Evolutionary conservation across 2,113 vertebrate species (phyloP), one percentile per base, ranked within the genome.

Genomic region (Oxygymnocypris stewartii): DNA sequence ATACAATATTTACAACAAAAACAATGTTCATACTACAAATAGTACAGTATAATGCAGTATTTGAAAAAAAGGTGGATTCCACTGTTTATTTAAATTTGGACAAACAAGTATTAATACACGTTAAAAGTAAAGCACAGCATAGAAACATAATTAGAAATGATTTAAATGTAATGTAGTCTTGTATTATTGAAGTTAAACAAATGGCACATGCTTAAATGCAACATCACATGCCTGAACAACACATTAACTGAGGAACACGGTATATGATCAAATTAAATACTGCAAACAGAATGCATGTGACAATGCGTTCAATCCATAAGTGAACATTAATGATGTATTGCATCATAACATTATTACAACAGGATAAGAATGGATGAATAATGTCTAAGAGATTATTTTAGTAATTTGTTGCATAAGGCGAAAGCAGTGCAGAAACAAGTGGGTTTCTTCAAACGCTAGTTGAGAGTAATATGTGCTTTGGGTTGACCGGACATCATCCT

Each of bases 401-500:
- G 25, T 25, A 65, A n/a, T 28, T 28, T 1, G 61, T 14, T 25
- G 61, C 11, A 65, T 28, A 28, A 12, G 18, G 69, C 0, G 31
- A 37, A 71, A 69, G 28, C 31, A 3, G 25, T 31, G 63, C 25
- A 37, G 69, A 40, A 71, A 11, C 18, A 40, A 40, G 18, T 40
- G 20, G 16, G 40, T 42, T 74, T 42, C 20, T n/a, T 20, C 63
- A 44, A 25, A 44, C 67, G 90, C 49, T 87, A 93, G 67, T 57
- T 83, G 79, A 95, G 18, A 11, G 92, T 93, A 78, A 92, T 91
- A 49, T 88, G 87, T 57, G 88, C 93, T 86, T 93, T 94, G 1
- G 94, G 92, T 31, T 92, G 85, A 23, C 94, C 93, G 57, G 94
- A 92, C 91, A 95, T 91, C 94, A 95, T 95, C 92, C 96, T 96